phyloP scores from a whole-genome alignment of 1,140 invertebrate genomes.

The Pogonomyrmex californicus region DNA sequence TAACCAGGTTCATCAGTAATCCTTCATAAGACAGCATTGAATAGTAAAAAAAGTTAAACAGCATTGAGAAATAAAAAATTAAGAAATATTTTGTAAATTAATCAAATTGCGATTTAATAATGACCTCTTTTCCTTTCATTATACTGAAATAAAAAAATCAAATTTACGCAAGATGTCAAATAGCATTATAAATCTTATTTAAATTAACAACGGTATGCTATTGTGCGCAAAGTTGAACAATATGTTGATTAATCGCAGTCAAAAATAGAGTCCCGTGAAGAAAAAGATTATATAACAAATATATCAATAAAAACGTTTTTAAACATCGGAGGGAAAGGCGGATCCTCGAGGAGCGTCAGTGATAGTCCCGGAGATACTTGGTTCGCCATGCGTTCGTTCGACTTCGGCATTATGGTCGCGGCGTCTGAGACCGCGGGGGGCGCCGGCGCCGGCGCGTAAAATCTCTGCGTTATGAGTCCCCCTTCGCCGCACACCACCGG shows the following conservation, averaged over 20 bases:
- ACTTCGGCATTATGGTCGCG: conserved; percentile 83
- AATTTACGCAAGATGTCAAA: conserved; percentile 11
- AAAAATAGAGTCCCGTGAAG: conserved; percentile 27
- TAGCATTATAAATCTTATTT: not conserved
- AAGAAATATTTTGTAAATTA: not conserved
- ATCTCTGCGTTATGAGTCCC: conserved; percentile 84
- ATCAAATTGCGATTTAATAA: not conserved
- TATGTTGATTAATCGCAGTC: conserved; percentile 1
- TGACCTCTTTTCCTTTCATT: not conserved
- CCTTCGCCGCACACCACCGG: conserved; percentile 53
- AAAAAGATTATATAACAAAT: conserved; percentile 69
- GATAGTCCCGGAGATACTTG: conserved; percentile 70
- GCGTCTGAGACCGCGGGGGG: conserved; percentile 87
- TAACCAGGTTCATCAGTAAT: not conserved
- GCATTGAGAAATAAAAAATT: not conserved
- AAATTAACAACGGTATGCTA: not conserved
- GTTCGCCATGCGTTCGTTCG: conserved; percentile 61
- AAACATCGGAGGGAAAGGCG: conserved; percentile 52
- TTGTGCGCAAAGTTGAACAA: not conserved
- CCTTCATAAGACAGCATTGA: not conserved
- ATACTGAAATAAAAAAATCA: not conserved
- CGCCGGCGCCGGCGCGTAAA: conserved; percentile 87
- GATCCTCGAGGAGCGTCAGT: conserved; percentile 69
- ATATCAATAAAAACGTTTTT: conserved; percentile 71
- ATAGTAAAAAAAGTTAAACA: not conserved